These are phyloP conservation scores for Hanleya hanleyi DNA, from an alignment of 2,888 invertebrate genomes.

Conservation along the genomic window DNA sequence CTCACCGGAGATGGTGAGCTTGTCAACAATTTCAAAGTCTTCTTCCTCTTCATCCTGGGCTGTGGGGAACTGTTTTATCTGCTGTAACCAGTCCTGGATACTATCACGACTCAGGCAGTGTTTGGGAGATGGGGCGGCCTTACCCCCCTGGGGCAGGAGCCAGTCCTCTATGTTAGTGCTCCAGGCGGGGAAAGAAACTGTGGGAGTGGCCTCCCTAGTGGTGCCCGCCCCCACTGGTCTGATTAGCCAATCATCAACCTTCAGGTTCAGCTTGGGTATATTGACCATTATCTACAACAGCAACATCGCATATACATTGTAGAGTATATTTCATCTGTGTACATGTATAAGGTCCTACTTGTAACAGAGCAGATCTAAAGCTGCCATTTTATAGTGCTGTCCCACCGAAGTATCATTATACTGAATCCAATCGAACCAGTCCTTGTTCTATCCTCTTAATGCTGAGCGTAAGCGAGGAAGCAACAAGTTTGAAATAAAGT, in stretches of 20 bases:
- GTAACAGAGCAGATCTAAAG: no score
- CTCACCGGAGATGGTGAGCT: neutral
- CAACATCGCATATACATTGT: no score
- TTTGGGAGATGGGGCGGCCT: neutral
- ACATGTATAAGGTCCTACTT: no score
- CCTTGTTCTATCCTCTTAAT: no score
- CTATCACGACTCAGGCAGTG: neutral
- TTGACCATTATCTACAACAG: no score
- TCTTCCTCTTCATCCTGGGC: constrained; percentile 4
- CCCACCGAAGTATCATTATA: no score
- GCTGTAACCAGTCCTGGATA: neutral
- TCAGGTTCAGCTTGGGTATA: neutral
- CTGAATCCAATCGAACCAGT: no score
- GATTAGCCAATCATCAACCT: neutral
- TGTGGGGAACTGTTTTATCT: neutral
- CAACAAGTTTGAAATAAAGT: no score
- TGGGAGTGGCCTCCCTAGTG: neutral
- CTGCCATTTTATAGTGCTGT: no score
- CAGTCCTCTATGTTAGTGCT: neutral
- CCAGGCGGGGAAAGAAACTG: neutral
- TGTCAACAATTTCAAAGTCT: neutral
- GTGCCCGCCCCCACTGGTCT: neutral
- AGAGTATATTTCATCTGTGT: no score
- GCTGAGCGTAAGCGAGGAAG: no score
- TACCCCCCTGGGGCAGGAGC: neutral